Conservation (phyloP, 2,113 vertebrate species). For the Bubo scandiacus region DNA sequence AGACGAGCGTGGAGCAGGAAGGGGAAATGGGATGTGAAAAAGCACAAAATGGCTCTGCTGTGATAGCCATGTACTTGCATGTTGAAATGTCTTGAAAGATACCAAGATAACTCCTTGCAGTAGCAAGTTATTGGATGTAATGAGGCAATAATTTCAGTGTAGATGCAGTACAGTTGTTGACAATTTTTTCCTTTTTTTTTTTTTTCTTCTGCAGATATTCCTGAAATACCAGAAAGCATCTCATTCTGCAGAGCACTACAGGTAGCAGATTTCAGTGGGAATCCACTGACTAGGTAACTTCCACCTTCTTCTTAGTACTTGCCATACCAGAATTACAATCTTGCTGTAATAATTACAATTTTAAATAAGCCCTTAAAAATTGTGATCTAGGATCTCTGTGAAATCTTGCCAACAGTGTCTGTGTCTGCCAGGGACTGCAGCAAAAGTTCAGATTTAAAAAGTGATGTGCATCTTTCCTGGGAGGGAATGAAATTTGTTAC, state of each 20-base stretch:
- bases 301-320: neutral
- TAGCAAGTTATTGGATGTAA: neutral
- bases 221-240: slow-evolving; percentile 98
- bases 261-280: slow-evolving; percentile 98
- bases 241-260: slow-evolving; percentile 95
- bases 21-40: neutral
- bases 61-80: neutral
- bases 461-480: neutral
- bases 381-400: neutral
- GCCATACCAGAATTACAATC: neutral
- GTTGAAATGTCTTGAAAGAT: neutral
- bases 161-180: neutral
- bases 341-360: neutral
- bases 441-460: neutral
- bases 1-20: fast-evolving
- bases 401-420: neutral
- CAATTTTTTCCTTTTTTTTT: neutral
- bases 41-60: neutral
- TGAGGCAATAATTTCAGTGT: neutral
- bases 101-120: neutral
- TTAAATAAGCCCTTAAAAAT: slow-evolving; percentile 23
- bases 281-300: slow-evolving; percentile 93
- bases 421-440: neutral
- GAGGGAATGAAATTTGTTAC: neutral
- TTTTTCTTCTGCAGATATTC: slow-evolving; percentile 84